Conservation (phyloP, 2,888 invertebrate genomes). For the Plagiodera versicolora region DNA sequence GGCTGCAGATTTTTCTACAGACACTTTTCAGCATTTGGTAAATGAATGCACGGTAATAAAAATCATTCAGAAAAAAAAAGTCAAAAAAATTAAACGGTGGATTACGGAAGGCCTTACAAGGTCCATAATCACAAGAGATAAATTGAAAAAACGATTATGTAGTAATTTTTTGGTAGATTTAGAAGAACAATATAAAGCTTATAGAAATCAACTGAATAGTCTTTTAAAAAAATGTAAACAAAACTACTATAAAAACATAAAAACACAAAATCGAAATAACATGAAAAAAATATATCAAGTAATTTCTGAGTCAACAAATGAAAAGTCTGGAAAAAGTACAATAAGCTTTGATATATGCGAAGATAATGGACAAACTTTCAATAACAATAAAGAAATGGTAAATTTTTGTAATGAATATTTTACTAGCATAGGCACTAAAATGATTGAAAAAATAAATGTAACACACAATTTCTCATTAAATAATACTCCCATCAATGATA, state of each 20-base stretch:
- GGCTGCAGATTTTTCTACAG: constrained; percentile 5
- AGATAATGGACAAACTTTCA: constrained; percentile 11
- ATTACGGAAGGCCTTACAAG: background rate
- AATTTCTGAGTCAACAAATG: constrained; percentile 16
- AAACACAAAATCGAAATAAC: constrained; percentile 11
- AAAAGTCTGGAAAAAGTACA: constrained; percentile 11
- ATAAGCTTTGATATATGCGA: constrained; percentile 8
- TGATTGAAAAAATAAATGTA: constrained; percentile 7
- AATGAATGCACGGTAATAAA: constrained; percentile 3
- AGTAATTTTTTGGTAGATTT: constrained; percentile 4
- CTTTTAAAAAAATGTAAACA: constrained; percentile 12
- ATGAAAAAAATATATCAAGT: constrained; percentile 15
- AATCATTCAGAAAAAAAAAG: constrained; percentile 2
- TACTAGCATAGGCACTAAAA: constrained; percentile 12
- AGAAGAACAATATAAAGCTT: constrained; percentile 13
- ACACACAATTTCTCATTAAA: constrained; percentile 3
- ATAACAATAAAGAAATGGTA: constrained; percentile 13
- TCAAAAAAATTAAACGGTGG: background rate
- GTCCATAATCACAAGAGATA: constrained; percentile 6
- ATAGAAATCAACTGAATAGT: constrained; percentile 10
- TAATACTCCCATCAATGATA: constrained; percentile 2
- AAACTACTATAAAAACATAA: constrained; percentile 2
- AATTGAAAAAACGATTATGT: constrained; percentile 8
- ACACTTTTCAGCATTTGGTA: constrained; percentile 11
- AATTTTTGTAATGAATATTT: constrained; percentile 18